Base-by-base conservation (phyloP, 2,113 vertebrate species). In the Gnathonemus longibarbis region DNA sequence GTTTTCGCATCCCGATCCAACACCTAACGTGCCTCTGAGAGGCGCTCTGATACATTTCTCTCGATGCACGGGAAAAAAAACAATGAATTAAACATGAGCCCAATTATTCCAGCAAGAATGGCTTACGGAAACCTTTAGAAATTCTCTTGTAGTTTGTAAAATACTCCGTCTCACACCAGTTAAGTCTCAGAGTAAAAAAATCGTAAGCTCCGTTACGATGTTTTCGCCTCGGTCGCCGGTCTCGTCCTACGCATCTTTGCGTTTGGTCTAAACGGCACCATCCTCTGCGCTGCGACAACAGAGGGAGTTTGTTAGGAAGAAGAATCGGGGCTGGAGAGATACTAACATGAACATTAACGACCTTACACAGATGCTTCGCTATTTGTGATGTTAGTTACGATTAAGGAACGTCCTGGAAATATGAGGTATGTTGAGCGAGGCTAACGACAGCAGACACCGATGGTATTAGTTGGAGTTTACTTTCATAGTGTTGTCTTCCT, bases 51-150 rank as follows among this genome's bases (percentile, higher is more conserved):
- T 88, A 80, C 74, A 17, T 49, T 74, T 74, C 46, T 74, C 66
- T 74, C 27, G 24, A 74, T 88, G n/a, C 66, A 11, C 5, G 7
- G 31, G 39, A 0, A 58, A 88, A 88, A 77, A 50, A 31, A 13
- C 88, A 21, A 88, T 74, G 88, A 88, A 88, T 88, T 88, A 88
- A 88, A 88, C 66, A 88, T 88, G 62, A 88, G 88, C 42, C 88
- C 19, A 88, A 49, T 74, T 88, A 88, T 88, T 88, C 24, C 39
- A 58, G 58, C 24, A 49, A 88, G 27, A 88, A 56, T n/a, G 19
- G 87, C 56, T 88, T n/a, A 21, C 17, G 56, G 87, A 88, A 66
- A 45, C n/a, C 24, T 53, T 62, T 88, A 17, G 45, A 88, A 70
- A 74, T n/a, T 74, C 87, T 88, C 46, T 50, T 74, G 58, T 35